Evolutionary conservation across 2,113 vertebrate genomes (phyloP).

Genomic region (Psammodynastes pulverulentus): DNA sequence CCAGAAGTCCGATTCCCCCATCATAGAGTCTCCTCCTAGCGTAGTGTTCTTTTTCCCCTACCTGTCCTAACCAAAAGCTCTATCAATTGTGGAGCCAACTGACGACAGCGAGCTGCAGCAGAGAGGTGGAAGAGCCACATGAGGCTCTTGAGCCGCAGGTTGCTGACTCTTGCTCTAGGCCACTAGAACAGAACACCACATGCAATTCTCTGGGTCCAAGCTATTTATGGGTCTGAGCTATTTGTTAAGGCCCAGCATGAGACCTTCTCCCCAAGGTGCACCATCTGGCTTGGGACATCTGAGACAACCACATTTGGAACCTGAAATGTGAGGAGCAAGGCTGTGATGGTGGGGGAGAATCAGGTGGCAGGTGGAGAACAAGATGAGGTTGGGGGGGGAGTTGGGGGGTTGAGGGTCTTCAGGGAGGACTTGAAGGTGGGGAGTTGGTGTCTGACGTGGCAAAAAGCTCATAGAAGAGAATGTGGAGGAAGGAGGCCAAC

Average conservation of each 20-base stretch:
- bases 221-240: not conserved
- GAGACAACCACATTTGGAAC: not conserved
- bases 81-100: no score
- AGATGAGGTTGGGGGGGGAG: no score
- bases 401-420: not conserved
- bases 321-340: not conserved
- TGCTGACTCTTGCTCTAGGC: no score
- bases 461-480: not conserved
- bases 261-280: not conserved
- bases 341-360: not conserved
- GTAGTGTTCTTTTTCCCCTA: no score
- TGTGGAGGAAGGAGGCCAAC: not conserved
- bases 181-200: not conserved
- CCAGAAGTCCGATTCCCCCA: no score
- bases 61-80: no score
- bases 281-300: no score
- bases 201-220: not conserved
- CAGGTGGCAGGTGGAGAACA: not conserved
- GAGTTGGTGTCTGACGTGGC: not conserved
- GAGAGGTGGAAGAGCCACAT: no score
- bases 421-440: not conserved
- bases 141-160: no score
- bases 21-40: no score
- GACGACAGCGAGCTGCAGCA: no score
- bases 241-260: not conserved